A percentile compares a stretch with the other conserved stretches of the same genome.
These are phyloP conservation scores for Nephrotoma appendiculata DNA, from an alignment of 2,888 invertebrate species.

Conservation along the genomic window DNA sequence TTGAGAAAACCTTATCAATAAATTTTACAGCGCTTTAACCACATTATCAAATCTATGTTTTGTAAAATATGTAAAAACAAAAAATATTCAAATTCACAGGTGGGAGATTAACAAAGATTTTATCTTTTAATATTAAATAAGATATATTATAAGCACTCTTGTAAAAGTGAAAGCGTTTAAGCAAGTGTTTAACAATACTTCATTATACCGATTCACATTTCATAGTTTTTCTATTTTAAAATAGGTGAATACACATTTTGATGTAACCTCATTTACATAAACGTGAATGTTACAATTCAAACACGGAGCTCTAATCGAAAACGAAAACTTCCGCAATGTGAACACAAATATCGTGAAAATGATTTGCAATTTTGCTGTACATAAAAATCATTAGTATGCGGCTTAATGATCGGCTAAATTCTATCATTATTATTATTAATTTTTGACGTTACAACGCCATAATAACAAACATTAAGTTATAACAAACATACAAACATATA, in stretches of 20 bases:
- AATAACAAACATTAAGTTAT: background rate
- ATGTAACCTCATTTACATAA: background rate
- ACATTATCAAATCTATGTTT: background rate
- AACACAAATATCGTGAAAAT: background rate
- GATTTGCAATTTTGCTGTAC: background rate
- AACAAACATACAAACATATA: background rate
- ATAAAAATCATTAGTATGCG: background rate
- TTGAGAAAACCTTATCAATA: background rate
- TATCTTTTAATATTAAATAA: background rate
- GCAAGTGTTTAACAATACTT: background rate
- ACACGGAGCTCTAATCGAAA: background rate
- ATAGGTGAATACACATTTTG: background rate
- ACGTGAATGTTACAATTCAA: background rate
- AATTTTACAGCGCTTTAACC: background rate
- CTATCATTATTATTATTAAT: background rate
- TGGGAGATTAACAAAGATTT: background rate
- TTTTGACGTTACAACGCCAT: background rate
- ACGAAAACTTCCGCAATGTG: background rate
- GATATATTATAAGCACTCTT: background rate
- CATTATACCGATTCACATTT: background rate
- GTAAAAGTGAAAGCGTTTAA: background rate
- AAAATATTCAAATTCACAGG: background rate
- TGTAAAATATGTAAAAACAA: background rate
- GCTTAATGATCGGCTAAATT: background rate
- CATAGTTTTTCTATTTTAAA: background rate